A percentile compares a stretch with the other conserved stretches of the same genome.
Conservation (phyloP, 2,888 invertebrate genomes). For the Drosophila setosimentum region DNA sequence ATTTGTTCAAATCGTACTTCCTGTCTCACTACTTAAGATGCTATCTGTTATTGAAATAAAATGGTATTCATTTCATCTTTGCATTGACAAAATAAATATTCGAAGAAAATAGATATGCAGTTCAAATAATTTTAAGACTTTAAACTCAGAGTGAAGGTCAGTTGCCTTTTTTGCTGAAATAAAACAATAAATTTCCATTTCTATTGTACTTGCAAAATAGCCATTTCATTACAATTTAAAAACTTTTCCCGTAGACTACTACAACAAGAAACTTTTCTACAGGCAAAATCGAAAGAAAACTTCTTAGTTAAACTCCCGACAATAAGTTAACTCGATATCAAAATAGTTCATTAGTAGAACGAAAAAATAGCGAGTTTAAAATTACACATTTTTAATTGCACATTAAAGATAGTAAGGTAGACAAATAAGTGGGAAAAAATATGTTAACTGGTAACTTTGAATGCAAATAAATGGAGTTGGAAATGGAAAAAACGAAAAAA, state of each 20-base stretch:
- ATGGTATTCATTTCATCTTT: not conserved
- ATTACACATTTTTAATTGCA: not conserved
- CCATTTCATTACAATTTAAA: too few species aligned
- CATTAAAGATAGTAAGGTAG: not conserved
- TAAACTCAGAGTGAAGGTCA: not conserved
- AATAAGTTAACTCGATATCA: not conserved
- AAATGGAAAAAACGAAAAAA: not conserved
- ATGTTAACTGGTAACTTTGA: not conserved
- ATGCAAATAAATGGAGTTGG: not conserved
- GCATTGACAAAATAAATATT: not conserved
- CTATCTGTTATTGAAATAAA: not conserved
- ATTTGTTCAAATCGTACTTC: not conserved
- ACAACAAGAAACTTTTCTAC: not conserved
- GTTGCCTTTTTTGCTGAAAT: not conserved
- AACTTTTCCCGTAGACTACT: not conserved
- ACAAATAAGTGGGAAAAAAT: not conserved
- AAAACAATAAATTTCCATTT: too few species aligned
- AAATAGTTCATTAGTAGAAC: not conserved
- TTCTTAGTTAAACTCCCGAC: not conserved
- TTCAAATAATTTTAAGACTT: not conserved
- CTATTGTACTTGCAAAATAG: not conserved
- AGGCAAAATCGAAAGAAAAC: not conserved
- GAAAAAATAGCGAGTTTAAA: not conserved
- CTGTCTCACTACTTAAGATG: not conserved
- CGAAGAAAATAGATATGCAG: not conserved